Base-by-base conservation (phyloP, 1,140 invertebrate genomes). In the Heliconius nattereri region DNA sequence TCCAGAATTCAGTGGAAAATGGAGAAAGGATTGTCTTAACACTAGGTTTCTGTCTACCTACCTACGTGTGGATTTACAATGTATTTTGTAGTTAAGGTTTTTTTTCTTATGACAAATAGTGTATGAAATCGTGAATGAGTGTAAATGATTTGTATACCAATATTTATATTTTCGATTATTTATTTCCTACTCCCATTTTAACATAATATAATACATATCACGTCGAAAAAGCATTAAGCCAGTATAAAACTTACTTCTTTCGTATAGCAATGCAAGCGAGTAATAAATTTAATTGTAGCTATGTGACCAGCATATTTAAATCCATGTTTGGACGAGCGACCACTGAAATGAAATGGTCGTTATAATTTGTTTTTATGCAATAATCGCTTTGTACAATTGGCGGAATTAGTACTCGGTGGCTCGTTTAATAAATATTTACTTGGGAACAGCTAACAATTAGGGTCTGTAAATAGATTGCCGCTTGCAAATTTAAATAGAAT, bases 241-340 rank as follows among this genome's bases (percentile, higher is more conserved):
- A 26, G 60, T 66, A 29, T 26, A 29, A 26, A 66, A 26, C 2
- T 66, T 16, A 66, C 60, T 66, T 66, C 26, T 66, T 66, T 66
- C 13, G 9, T 66, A 29, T 66, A 66, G 1, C 29, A 66, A 60
- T 54, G 73, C 29, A 71, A 75, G 20, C 54, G 37, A 70, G 73
- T 70, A 75, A 79, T 75, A 37, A 81, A 85, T 83, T 86, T 86
- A 88, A 90, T 89, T 85, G 85, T 81, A 80, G 77, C 76, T 79
- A 80, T 87, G 85, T 86, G 85, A 85, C 79, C 75, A 66, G 86
- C 75, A 82, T 87, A 83, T 75, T 75, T 75, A 71, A 81, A 79
- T 81, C 75, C 54, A 76, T 74, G 73, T 78, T 72, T 79, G 77
- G 71, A 78, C 73, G 57, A 72, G 60, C 66, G 37, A 60, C 74